A percentile compares a stretch with the other conserved stretches of the same genome.
phyloP scores from a whole-genome alignment of 2,797 vertebrate species.

The Podarcis lilfordi region DNA sequence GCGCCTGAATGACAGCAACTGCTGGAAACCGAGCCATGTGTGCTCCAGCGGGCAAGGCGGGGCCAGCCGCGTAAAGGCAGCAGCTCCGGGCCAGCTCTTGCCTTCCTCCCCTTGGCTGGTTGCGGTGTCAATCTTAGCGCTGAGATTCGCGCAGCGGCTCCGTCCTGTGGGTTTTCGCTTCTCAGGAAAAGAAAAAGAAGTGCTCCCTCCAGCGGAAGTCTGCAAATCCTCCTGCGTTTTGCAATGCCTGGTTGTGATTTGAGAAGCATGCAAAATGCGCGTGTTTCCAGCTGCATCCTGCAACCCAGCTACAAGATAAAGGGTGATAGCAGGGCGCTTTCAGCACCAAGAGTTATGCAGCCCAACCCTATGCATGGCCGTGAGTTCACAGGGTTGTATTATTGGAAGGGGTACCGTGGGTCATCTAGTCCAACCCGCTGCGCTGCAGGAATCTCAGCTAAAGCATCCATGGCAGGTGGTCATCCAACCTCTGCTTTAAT shows the following conservation, averaged over 20 bases:
- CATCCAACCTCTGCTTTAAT: too few species aligned
- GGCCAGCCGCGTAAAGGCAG: background rate
- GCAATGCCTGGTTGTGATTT: background rate
- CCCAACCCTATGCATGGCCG: background rate
- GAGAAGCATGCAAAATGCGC: background rate
- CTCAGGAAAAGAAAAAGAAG: background rate
- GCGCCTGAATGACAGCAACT: background rate
- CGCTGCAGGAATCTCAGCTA: too few species aligned
- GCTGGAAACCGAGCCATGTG: conserved; percentile 17
- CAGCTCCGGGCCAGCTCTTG: too few species aligned
- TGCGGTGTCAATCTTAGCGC: background rate
- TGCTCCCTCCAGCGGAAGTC: background rate
- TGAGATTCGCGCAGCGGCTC: background rate
- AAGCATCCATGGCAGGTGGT: too few species aligned
- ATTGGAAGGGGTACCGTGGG: too few species aligned
- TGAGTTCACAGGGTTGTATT: background rate
- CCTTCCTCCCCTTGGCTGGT: background rate
- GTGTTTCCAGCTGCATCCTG: background rate
- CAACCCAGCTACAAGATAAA: too few species aligned
- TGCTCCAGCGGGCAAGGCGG: background rate
- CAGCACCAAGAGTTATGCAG: too few species aligned
- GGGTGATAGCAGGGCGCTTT: background rate
- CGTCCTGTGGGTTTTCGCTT: background rate
- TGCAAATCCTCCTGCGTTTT: background rate
- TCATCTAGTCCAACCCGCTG: too few species aligned